phyloP scores from a whole-genome alignment of 2,113 vertebrate species.

The Dipodomys merriami region DNA sequence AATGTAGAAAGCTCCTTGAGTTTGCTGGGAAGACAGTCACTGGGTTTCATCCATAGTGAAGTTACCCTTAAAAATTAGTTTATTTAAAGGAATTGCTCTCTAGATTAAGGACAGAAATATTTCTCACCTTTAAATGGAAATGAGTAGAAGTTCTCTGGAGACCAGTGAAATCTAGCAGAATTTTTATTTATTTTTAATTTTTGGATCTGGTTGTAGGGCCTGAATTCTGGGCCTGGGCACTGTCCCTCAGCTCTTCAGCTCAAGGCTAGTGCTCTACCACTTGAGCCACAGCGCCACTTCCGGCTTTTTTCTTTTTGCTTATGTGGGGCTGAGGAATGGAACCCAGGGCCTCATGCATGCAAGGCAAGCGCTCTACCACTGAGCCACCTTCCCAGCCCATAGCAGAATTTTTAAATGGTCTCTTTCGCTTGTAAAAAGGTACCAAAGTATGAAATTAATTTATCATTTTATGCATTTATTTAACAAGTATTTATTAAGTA shows the following conservation, averaged over 20 bases:
- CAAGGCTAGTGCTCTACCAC: too few species aligned
- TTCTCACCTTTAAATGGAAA: constrained; percentile 10
- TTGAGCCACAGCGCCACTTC: too few species aligned
- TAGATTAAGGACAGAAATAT: constrained; percentile 39
- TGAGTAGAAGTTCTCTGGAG: constrained; percentile 14
- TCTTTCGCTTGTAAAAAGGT: not conserved
- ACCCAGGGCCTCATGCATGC: too few species aligned
- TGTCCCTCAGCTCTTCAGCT: too few species aligned
- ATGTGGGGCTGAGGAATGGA: too few species aligned
- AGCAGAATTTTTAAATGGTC: constrained; percentile 56
- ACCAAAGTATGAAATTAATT: constrained; percentile 31
- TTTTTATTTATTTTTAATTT: not conserved
- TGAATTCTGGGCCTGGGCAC: too few species aligned
- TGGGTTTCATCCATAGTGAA: not conserved
- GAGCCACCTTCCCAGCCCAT: not conserved
- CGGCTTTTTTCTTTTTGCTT: too few species aligned
- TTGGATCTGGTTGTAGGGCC: too few species aligned
- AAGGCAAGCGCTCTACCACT: too few species aligned
- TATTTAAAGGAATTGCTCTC: constrained; percentile 55
- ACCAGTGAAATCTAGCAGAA: constrained; percentile 37
- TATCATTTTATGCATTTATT: not conserved
- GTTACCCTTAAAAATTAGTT: constrained; percentile 38
- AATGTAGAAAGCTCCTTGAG: not conserved
- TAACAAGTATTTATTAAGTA: not conserved
- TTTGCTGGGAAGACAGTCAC: not conserved